A percentile compares a stretch with the other conserved stretches of the same genome.
These are phyloP conservation scores for Lethenteron reissneri DNA, from an alignment of 2,113 vertebrate genomes.

Conservation along the genomic window DNA sequence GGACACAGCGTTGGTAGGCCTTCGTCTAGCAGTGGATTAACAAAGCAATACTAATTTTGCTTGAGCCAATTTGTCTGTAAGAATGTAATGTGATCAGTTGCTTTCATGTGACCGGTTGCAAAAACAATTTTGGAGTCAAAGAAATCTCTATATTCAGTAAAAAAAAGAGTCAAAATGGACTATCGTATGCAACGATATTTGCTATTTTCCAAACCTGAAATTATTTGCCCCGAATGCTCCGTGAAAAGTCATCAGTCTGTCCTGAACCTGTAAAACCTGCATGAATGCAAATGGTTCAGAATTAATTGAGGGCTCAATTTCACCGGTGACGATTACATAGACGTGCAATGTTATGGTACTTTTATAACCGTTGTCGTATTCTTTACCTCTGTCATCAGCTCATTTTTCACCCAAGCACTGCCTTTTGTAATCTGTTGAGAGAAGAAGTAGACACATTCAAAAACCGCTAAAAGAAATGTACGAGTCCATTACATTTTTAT, in stretches of 20 bases:
- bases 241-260: conserved; percentile 63
- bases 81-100: not conserved
- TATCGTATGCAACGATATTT: conserved; percentile 7
- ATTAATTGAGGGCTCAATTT: not conserved
- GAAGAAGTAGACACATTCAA: too few species aligned
- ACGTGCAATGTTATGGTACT: too few species aligned
- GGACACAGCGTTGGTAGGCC: too few species aligned
- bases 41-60: not conserved
- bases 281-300: conserved; percentile 14
- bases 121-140: conserved; percentile 8
- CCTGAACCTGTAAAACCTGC: conserved; percentile 49
- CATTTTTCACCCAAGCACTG: too few species aligned
- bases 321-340: too few species aligned
- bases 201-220: conserved; percentile 41
- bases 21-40: too few species aligned
- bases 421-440: too few species aligned
- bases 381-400: too few species aligned
- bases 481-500: too few species aligned
- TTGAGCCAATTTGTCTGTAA: not conserved
- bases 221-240: conserved; percentile 46
- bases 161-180: conserved; percentile 7
- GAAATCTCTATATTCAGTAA: not conserved
- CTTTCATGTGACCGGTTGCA: not conserved
- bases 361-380: too few species aligned
- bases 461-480: too few species aligned